phyloP scores from a whole-genome alignment of 2,888 invertebrate species.

The Aphidoletes aphidimyza region DNA sequence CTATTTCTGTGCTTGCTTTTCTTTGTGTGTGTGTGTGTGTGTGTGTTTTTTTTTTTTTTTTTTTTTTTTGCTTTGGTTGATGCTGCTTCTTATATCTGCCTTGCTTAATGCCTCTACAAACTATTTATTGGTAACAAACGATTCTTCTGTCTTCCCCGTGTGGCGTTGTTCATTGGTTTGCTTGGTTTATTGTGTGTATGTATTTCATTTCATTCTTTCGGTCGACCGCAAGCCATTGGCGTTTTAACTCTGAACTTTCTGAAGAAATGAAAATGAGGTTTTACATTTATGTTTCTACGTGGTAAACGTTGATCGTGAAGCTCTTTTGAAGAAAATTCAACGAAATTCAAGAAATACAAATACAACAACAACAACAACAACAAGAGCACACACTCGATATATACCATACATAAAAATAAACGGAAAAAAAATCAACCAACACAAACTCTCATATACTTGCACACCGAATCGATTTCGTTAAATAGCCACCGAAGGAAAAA shows the following conservation, averaged over 20 bases:
- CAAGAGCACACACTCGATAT: no score
- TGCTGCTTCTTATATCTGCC: no score
- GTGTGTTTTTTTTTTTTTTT: background rate
- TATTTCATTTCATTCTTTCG: background rate
- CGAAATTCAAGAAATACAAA: background rate
- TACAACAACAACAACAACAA: background rate
- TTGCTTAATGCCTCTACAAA: no score
- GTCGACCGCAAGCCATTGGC: slow-evolving; percentile 37
- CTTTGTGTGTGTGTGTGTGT: background rate
- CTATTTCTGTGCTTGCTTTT: background rate
- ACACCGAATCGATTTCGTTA: background rate
- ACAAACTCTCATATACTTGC: no score
- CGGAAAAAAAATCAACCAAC: background rate
- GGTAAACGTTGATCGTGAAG: slow-evolving; percentile 17
- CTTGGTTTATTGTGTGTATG: no score
- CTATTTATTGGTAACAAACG: no score
- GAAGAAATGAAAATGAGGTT: slow-evolving; percentile 38
- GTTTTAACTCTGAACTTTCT: slow-evolving; percentile 46
- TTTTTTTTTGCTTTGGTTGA: no score
- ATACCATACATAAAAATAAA: background rate
- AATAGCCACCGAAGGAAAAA: slow-evolving; percentile 12
- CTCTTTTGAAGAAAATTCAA: slow-evolving; percentile 26
- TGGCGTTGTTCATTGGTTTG: no score
- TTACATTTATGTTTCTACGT: slow-evolving; percentile 43
- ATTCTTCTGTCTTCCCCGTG: no score